Conservation (phyloP, 2,113 vertebrate genomes). For the Lamprologus callipterus region DNA sequence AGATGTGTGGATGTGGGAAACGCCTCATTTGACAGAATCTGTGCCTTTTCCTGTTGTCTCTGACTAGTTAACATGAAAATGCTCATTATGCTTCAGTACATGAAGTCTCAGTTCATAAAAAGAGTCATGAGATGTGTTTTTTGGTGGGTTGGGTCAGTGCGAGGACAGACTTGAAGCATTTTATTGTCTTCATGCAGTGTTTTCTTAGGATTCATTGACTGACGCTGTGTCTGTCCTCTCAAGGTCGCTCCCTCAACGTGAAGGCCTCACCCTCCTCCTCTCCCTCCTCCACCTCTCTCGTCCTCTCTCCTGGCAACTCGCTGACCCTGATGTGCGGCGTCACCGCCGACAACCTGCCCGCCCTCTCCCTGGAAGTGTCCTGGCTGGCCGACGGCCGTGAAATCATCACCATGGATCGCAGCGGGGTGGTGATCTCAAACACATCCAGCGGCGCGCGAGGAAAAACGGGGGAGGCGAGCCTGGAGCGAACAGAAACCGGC, state of each 20-base stretch:
- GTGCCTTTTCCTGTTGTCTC: rapidly evolving
- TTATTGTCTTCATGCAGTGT: neutral
- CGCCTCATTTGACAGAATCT: neutral
- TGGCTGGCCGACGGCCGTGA: constrained; percentile 59
- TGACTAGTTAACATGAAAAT: neutral
- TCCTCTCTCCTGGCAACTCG: constrained; percentile 43
- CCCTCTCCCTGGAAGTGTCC: constrained; percentile 63
- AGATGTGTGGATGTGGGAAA: neutral
- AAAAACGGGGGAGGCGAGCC: constrained; percentile 6
- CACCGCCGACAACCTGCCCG: constrained; percentile 34
- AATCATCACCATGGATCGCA: constrained; percentile 58
- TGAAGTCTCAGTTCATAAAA: rapidly evolving
- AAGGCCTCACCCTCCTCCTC: constrained; percentile 40
- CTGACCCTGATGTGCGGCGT: constrained; percentile 66
- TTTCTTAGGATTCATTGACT: neutral
- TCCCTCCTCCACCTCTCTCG: neutral
- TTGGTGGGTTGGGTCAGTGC: neutral
- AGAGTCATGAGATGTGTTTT: neutral
- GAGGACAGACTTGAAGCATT: neutral
- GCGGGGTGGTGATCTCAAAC: constrained; percentile 61
- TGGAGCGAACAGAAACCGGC: constrained; percentile 39
- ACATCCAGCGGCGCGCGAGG: neutral
- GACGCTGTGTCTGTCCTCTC: neutral
- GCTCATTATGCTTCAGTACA: neutral
- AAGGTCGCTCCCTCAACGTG: constrained; percentile 64